These are phyloP conservation scores for Sarcophaga rosellei DNA, from an alignment of 2,888 invertebrate genomes.

Conservation along the genomic window DNA sequence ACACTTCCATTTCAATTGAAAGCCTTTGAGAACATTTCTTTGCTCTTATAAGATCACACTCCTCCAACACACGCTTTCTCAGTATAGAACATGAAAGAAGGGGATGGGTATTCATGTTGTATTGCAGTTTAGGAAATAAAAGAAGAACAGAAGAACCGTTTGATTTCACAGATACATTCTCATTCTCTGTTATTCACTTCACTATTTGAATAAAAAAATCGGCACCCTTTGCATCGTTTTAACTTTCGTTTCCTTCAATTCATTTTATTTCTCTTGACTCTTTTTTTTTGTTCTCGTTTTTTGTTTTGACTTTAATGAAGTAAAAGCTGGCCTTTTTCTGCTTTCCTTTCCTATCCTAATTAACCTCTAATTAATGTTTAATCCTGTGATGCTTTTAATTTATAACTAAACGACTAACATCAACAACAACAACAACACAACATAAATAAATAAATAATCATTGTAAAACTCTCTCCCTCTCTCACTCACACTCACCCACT, in stretches of 20 bases:
- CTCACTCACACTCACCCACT: not conserved
- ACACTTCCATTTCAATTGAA: too few relatives aligned
- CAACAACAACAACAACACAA: not conserved
- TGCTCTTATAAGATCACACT: too few relatives aligned
- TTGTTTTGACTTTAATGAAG: slow-evolving; percentile 29
- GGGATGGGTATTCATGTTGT: not conserved
- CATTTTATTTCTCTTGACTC: too few relatives aligned
- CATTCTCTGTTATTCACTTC: not conserved
- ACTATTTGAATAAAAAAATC: not conserved
- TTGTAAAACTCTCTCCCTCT: too few relatives aligned
- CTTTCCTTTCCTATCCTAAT: slow-evolving; percentile 40
- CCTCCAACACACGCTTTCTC: too few relatives aligned
- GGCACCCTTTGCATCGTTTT: not conserved
- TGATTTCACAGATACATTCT: not conserved
- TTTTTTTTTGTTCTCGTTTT: not conserved
- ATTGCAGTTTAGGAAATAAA: not conserved
- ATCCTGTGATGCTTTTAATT: slow-evolving; percentile 39
- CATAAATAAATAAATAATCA: not conserved
- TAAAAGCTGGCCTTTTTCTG: not conserved
- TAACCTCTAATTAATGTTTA: slow-evolving; percentile 64
- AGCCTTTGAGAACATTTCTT: too few relatives aligned
- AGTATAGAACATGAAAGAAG: too few relatives aligned
- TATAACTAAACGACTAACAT: slow-evolving; percentile 1
- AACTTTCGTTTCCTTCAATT: slow-evolving; percentile 3
- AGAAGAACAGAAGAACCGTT: not conserved